Conservation (phyloP, 2,888 invertebrate species). For the Crocallis elinguaria region DNA sequence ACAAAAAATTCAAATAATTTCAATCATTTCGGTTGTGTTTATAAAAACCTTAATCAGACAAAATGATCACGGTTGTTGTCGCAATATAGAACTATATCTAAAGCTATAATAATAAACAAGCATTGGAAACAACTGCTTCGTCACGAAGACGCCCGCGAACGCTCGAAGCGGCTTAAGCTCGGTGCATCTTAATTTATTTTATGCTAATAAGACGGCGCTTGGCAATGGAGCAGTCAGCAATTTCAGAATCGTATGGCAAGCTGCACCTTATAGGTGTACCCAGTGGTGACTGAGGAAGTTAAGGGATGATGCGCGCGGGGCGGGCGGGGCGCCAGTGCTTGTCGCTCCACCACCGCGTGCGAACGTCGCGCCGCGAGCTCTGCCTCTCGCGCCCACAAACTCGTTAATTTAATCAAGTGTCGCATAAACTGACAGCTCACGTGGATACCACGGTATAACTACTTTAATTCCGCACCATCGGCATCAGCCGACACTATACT, state of each 20-base stretch:
- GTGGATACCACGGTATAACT: conserved; percentile 51
- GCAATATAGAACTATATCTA: no score
- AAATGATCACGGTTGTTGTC: no score
- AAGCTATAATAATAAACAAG: background rate
- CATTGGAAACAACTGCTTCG: conserved; percentile 14
- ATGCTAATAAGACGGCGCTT: conserved; percentile 75
- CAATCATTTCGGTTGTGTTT: no score
- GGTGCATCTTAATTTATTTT: conserved; percentile 74
- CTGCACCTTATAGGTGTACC: conserved; percentile 66
- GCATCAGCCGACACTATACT: conserved; percentile 44
- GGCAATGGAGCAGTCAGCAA: conserved; percentile 67
- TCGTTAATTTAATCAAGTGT: conserved; percentile 78
- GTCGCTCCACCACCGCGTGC: conserved; percentile 71
- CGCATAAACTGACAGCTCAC: conserved; percentile 71
- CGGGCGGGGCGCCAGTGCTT: conserved; percentile 72
- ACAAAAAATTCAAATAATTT: background rate
- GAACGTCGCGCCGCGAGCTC: conserved; percentile 58
- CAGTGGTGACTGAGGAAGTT: conserved; percentile 51
- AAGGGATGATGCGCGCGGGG: conserved; percentile 64
- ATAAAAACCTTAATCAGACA: no score
- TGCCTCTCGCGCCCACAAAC: conserved; percentile 45
- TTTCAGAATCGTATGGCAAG: conserved; percentile 54
- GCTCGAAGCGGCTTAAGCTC: conserved; percentile 11
- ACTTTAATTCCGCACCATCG: conserved; percentile 28
- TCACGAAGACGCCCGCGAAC: conserved; percentile 5